A percentile compares a stretch with the other conserved stretches of the same genome.
phyloP scores from a whole-genome alignment of 2,797 vertebrate species.

The Pachyuromys duprasi region DNA sequence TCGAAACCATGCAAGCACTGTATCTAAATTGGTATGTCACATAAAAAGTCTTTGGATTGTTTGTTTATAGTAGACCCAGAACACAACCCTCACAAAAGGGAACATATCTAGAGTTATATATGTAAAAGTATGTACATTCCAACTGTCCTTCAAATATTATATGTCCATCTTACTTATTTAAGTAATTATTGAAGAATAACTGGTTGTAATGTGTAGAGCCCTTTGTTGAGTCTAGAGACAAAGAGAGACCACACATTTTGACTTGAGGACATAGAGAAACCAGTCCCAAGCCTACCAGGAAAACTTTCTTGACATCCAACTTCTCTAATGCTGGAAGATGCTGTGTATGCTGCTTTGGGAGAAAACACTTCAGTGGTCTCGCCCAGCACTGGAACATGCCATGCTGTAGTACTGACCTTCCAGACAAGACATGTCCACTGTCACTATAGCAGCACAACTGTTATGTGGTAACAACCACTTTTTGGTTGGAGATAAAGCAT shows the following conservation, averaged over 20 bases:
- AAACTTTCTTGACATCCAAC: not conserved
- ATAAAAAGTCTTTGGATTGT: not conserved
- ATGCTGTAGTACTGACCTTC: not conserved
- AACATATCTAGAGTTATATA: not conserved
- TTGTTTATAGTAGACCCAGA: not conserved
- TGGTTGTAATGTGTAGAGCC: not conserved
- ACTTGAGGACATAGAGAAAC: not conserved
- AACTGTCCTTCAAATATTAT: not conserved
- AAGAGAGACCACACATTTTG: not conserved
- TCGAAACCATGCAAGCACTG: not conserved
- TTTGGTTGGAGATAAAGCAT: not conserved
- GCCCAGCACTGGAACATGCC: not conserved
- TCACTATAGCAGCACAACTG: no score
- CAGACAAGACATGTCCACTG: not conserved
- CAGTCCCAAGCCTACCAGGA: not conserved
- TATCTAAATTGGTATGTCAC: not conserved
- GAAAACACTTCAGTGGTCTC: not conserved
- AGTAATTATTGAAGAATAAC: not conserved
- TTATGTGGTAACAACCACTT: not conserved
- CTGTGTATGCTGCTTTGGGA: no score
- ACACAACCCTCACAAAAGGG: not conserved
- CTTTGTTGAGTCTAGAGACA: not conserved
- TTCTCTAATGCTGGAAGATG: not conserved
- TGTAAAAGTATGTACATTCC: not conserved
- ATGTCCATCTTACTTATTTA: not conserved